Percentiles rank a stretch among this genome's conserved stretches.
Conservation (phyloP, 2,113 vertebrate genomes). For the Morone chrysops region DNA sequence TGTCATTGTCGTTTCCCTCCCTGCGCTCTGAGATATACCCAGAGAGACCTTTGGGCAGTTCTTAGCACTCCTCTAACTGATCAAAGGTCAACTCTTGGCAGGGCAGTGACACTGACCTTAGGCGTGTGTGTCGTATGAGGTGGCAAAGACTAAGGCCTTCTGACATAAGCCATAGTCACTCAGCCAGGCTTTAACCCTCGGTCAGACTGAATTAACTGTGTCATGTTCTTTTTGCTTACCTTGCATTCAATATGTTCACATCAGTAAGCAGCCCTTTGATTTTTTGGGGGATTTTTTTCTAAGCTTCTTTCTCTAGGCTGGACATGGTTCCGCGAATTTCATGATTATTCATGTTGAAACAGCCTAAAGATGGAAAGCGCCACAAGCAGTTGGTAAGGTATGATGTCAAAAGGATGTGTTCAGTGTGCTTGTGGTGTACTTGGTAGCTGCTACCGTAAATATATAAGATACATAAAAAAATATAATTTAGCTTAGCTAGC, state of each 20-base stretch:
- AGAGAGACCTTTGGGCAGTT: slow-evolving; percentile 56
- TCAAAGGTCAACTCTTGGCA: slow-evolving; percentile 76
- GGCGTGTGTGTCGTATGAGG: slow-evolving; percentile 61
- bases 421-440: neutral
- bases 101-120: slow-evolving; percentile 64
- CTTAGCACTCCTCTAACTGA: slow-evolving; percentile 53
- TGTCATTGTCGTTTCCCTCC: slow-evolving; percentile 40
- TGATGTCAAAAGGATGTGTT: slow-evolving; percentile 24
- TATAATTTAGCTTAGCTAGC: neutral
- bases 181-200: slow-evolving; percentile 61
- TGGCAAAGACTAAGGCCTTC: slow-evolving; percentile 63
- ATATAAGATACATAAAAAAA: neutral
- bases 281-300: neutral
- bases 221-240: slow-evolving; percentile 34
- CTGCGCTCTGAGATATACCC: slow-evolving; percentile 22
- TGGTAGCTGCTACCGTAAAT: slow-evolving; percentile 13
- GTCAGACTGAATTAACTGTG: slow-evolving; percentile 49
- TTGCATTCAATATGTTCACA: slow-evolving; percentile 48
- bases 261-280: slow-evolving; percentile 28
- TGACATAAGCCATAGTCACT: slow-evolving; percentile 73
- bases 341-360: slow-evolving; percentile 56
- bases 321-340: slow-evolving; percentile 34
- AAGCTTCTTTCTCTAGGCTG: slow-evolving; percentile 12
- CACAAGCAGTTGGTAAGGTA: slow-evolving; percentile 18
- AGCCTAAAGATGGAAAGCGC: slow-evolving; percentile 37